Evolutionary conservation across 2,888 invertebrate species (phyloP).

Genomic region (Leptopilina myrica): DNA sequence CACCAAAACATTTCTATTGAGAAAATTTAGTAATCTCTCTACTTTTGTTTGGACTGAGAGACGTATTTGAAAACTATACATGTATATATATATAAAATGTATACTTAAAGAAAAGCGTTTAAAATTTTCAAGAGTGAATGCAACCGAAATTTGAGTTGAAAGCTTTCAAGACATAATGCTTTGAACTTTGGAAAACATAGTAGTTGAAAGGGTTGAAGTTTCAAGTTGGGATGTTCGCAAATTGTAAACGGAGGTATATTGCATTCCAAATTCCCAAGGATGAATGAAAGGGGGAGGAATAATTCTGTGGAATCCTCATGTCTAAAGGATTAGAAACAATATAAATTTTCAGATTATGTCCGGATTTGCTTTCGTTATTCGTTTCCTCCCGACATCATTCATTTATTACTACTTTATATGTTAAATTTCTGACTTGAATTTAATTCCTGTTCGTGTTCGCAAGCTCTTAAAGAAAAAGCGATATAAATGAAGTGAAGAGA

Average conservation of each 20-base stretch:
- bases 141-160: constrained; percentile 25
- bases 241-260: constrained; percentile 31
- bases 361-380: constrained; percentile 13
- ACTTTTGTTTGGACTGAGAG: too few species aligned
- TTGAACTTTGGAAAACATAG: constrained; percentile 29
- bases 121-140: constrained; percentile 9
- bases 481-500: constrained; percentile 1
- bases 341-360: constrained; percentile 24
- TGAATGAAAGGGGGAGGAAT: constrained; percentile 19
- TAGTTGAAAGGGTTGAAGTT: constrained; percentile 24
- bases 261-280: constrained; percentile 12
- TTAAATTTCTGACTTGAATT: constrained; percentile 6
- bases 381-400: constrained; percentile 10
- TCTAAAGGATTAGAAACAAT: constrained; percentile 18
- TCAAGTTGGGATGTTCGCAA: constrained; percentile 9
- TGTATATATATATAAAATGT: too few species aligned
- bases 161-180: constrained; percentile 22
- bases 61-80: too few species aligned
- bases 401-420: constrained; percentile 9
- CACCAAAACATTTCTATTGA: too few species aligned
- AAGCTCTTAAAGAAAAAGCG: neutral
- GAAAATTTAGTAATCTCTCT: too few species aligned
- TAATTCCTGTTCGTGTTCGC: constrained; percentile 9
- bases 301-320: constrained; percentile 7
- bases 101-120: neutral